phyloP scores from a whole-genome alignment of 2,113 vertebrate species.

The Orycteropus afer region DNA sequence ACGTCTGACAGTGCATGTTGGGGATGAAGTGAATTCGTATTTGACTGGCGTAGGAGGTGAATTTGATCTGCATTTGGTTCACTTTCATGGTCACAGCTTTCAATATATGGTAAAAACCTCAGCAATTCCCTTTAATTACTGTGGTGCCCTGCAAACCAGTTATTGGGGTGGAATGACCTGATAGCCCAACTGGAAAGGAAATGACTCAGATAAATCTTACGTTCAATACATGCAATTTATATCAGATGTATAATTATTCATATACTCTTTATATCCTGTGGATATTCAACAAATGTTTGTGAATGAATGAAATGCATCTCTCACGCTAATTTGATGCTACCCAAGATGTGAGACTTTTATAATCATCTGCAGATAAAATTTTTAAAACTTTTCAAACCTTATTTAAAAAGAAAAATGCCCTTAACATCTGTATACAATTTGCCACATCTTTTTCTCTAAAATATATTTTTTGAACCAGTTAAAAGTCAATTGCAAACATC shows the following conservation, averaged over 20 bases:
- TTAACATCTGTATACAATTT: neutral
- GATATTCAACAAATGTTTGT: neutral
- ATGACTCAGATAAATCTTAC: neutral
- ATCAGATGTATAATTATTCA: neutral
- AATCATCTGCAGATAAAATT: neutral
- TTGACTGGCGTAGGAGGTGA: constrained; percentile 88
- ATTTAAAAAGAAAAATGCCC: neutral
- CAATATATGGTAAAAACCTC: constrained; percentile 84
- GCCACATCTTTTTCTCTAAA: neutral
- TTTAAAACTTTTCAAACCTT: too few species aligned
- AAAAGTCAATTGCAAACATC: constrained; percentile 2
- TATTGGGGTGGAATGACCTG: neutral
- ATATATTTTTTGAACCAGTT: neutral
- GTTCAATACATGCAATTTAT: neutral
- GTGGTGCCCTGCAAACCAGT: neutral
- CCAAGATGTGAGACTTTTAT: neutral
- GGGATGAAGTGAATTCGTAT: constrained; percentile 91
- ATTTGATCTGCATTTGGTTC: constrained; percentile 86
- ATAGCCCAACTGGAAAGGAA: neutral
- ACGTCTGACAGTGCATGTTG: constrained; percentile 87
- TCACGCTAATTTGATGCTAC: neutral
- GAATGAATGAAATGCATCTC: neutral
- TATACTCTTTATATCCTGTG: neutral
- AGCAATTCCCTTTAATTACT: neutral
- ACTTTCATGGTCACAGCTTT: constrained; percentile 91